These are phyloP conservation scores for Augochlora pura DNA, from an alignment of 1,140 invertebrate genomes.

Conservation along the genomic window DNA sequence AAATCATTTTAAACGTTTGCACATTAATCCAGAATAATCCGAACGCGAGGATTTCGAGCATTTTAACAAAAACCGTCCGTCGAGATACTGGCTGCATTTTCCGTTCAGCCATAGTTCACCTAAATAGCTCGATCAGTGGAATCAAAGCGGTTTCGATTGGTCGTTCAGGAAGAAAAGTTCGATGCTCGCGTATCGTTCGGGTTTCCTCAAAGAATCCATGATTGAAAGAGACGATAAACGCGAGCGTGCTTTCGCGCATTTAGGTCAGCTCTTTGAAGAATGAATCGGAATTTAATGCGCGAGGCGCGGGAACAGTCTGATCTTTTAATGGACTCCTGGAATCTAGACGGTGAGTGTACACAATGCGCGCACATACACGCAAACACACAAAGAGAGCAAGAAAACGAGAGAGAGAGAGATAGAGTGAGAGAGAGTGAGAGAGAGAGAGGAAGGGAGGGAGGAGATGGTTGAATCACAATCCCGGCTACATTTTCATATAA, in stretches of 20 bases:
- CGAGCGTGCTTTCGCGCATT: not conserved
- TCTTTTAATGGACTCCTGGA: constrained; percentile 16
- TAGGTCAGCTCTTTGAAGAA: constrained; percentile 6
- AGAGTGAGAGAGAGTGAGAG: too few species aligned
- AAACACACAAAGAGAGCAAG: too few species aligned
- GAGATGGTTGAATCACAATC: not conserved
- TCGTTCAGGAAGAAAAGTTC: not conserved
- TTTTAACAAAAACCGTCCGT: not conserved
- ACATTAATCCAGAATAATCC: not conserved
- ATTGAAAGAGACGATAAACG: constrained; percentile 1
- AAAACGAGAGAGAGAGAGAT: too few species aligned
- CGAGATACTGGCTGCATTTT: too few species aligned
- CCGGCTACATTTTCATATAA: not conserved
- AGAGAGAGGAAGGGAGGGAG: too few species aligned
- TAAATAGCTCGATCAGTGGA: not conserved
- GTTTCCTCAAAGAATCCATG: not conserved
- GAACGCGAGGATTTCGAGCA: not conserved
- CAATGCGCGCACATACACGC: not conserved
- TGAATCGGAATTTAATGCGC: constrained; percentile 17
- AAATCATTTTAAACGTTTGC: not conserved
- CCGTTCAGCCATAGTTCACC: too few species aligned
- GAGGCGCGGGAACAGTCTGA: constrained; percentile 18
- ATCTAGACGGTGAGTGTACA: not conserved
- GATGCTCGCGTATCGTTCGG: not conserved
- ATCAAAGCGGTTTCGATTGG: not conserved